Base-by-base conservation (phyloP, 2,888 invertebrate genomes). In the Lumbricus terrestris region DNA sequence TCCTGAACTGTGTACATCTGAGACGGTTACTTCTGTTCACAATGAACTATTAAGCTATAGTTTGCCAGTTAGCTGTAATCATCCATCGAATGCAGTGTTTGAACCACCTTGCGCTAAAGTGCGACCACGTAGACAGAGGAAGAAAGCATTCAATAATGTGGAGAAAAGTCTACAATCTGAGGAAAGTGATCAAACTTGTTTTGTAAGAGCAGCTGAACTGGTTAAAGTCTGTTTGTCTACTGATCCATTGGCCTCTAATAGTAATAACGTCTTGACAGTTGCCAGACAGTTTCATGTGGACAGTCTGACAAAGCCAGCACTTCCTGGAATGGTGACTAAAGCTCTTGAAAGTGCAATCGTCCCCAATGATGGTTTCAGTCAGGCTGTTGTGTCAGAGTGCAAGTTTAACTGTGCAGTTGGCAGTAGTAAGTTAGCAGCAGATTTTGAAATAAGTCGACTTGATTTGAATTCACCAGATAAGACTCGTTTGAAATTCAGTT, bases 111-210 rank as follows among this genome's bases (percentile, higher is more conserved):
- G 35, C 23, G 37, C 37, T 34, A 85, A 85, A 85, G 34, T 34
- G 23, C 85, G 35, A 23, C 18, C 34, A 15, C 35, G 16, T 37
- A 85, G 35, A 33, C 85, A 85, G 85, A 85, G 37, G 16, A 85
- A 37, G 85, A 85, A 85, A 85, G 85, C 85, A n/a, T n/a, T n/a
- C n/a, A 29, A n/a, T 69, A n/a, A 29, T 69, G 69, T 69, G 69
- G 29, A 69, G 69, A 69, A 69, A 69, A n/a, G n/a, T n/a, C 69
- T n/a, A 11, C 69, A n/a, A 69, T n/a, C n/a, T n/a, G n/a, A 29
- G 69, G 69, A 69, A 69, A n/a, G 29, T 69, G 11, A 69, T 13
- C 69, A 69, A n/a, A 69, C 69, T n/a, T n/a, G n/a, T n/a, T 69
- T n/a, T 69, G 69, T 69, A n/a, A 29, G 29, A 69, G 69, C n/a